These are phyloP conservation scores for Aphodius sticticus DNA, from an alignment of 2,888 invertebrate genomes.

Conservation along the genomic window DNA sequence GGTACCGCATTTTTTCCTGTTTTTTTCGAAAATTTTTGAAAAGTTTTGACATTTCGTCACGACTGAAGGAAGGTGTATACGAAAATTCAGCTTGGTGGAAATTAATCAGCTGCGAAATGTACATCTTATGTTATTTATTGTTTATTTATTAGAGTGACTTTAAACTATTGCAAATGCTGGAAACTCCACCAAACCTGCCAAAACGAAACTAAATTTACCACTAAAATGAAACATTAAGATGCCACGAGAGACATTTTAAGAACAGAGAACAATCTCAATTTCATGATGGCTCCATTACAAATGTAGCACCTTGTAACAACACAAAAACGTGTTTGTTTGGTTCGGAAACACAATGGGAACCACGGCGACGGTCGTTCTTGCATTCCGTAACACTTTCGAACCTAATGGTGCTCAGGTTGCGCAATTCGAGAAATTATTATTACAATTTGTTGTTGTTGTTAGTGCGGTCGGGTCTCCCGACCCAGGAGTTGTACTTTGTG, in stretches of 20 bases:
- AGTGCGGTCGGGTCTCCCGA: not conserved
- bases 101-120: no score
- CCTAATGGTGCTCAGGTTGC: not conserved
- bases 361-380: not conserved
- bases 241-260: not conserved
- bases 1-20: no score
- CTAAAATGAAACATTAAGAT: no score
- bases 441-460: constrained; percentile 4
- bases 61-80: no score
- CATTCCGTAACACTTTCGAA: not conserved
- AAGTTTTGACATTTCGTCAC: no score
- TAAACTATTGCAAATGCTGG: no score
- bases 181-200: no score
- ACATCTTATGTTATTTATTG: no score
- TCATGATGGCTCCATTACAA: not conserved
- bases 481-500: not conserved
- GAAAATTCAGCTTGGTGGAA: no score
- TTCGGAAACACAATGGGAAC: not conserved
- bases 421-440: not conserved
- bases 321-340: not conserved
- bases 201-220: no score
- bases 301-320: not conserved
- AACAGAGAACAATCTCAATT: not conserved
- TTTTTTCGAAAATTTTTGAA: no score
- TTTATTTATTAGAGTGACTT: no score